Conservation (phyloP, 2,888 invertebrate species). For the Xestia ashworthii region DNA sequence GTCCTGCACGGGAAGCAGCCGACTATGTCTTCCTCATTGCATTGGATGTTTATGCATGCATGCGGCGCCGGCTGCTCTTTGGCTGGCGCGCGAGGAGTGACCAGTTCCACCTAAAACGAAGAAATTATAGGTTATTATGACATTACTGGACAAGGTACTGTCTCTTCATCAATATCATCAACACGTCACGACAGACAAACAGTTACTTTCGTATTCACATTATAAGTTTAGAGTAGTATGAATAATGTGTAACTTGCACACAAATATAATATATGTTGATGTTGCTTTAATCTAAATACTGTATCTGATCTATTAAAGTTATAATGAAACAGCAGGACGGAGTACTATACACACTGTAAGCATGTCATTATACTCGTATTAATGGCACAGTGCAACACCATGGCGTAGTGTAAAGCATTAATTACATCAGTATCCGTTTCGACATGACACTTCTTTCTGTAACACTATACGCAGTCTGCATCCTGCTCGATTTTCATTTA, state of each 20-base stretch:
- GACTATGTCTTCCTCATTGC: conserved; percentile 89
- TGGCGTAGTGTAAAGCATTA: neutral
- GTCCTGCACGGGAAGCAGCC: conserved; percentile 79
- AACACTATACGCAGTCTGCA: conserved; percentile 3
- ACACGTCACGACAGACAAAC: neutral
- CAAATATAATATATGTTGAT: neutral
- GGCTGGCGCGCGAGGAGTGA: conserved; percentile 93
- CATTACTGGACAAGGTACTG: neutral
- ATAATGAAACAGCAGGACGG: neutral
- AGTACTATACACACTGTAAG: neutral
- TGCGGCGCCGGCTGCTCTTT: conserved; percentile 90
- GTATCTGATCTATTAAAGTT: neutral
- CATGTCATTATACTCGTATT: neutral
- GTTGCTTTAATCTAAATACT: neutral
- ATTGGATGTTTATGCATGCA: conserved; percentile 93
- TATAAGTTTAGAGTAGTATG: neutral
- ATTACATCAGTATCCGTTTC: conserved; percentile 17
- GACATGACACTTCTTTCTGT: neutral
- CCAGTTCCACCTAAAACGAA: conserved; percentile 91
- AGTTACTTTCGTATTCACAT: neutral
- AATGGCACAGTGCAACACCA: neutral
- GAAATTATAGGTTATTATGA: neutral
- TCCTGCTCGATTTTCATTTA: conserved; percentile 12
- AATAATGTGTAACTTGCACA: neutral
- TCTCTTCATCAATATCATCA: neutral